These are phyloP conservation scores for Dryococelus australis DNA, from an alignment of 2,888 invertebrate genomes.

Conservation along the genomic window DNA sequence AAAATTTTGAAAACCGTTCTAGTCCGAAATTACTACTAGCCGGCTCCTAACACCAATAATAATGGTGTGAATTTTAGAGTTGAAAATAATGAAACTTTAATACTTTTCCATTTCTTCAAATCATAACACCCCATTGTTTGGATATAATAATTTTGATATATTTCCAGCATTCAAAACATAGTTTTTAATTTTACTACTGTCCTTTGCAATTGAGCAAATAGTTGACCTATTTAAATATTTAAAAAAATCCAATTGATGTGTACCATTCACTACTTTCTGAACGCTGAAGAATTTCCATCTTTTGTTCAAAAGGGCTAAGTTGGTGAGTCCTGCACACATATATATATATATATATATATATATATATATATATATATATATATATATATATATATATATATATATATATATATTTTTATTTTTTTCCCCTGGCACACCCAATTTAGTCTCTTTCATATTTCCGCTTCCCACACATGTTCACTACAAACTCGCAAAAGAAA, in stretches of 20 bases:
- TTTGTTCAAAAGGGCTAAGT: background rate
- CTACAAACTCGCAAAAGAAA: no score
- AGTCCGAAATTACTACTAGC: no score
- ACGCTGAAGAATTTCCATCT: background rate
- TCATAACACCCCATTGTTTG: background rate
- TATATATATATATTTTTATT: no score
- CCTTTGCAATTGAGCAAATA: background rate
- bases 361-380: no score
- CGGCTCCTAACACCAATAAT: no score
- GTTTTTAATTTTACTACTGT: background rate
- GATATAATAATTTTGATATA: background rate
- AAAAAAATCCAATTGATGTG: background rate
- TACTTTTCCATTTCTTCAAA: background rate
- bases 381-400: no score
- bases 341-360: no score
- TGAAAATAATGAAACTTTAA: no score
- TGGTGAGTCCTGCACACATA: background rate
- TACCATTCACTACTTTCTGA: background rate
- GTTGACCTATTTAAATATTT: background rate
- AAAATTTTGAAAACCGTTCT: no score
- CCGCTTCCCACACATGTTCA: no score
- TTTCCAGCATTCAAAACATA: background rate
- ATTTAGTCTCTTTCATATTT: background rate
- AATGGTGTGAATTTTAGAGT: no score
- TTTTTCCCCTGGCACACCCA: background rate